phyloP scores from a whole-genome alignment of 2,888 invertebrate genomes.

The Ethmia dodecea region DNA sequence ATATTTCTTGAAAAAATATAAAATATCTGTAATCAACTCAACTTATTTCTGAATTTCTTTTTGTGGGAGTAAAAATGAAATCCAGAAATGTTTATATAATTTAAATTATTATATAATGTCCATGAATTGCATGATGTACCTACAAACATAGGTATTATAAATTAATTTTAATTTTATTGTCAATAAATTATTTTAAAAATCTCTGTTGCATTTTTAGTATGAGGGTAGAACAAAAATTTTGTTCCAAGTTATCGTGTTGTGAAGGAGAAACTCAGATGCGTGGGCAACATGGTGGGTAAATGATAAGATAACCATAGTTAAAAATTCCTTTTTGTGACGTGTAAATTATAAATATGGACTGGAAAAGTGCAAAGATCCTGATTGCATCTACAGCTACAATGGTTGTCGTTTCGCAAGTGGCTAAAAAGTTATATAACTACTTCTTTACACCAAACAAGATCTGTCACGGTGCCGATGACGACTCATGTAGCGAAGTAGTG shows the following conservation, averaged over 20 bases:
- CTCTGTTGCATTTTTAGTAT: neutral
- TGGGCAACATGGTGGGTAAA: slow-evolving; percentile 60
- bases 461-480: slow-evolving; percentile 35
- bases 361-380: slow-evolving; percentile 61
- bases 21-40: too few relatives aligned
- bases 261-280: slow-evolving; percentile 30
- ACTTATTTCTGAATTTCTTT: too few relatives aligned
- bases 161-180: too few relatives aligned
- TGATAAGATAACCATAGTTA: slow-evolving; percentile 22
- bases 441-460: slow-evolving; percentile 34
- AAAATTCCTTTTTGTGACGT: slow-evolving; percentile 24
- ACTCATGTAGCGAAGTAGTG: slow-evolving; percentile 46
- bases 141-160: too few relatives aligned
- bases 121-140: too few relatives aligned
- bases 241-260: neutral
- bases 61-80: too few relatives aligned
- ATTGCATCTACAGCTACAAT: slow-evolving; percentile 63
- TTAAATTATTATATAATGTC: too few relatives aligned
- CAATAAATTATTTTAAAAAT: neutral
- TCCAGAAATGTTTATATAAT: too few relatives aligned
- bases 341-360: slow-evolving; percentile 44
- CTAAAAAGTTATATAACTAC: slow-evolving; percentile 55
- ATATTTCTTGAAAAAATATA: too few relatives aligned
- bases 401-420: slow-evolving; percentile 59
- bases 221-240: slow-evolving; percentile 32